Base-by-base conservation (phyloP, 2,113 vertebrate genomes). In the Hypocryptadius cinnamomeus region DNA sequence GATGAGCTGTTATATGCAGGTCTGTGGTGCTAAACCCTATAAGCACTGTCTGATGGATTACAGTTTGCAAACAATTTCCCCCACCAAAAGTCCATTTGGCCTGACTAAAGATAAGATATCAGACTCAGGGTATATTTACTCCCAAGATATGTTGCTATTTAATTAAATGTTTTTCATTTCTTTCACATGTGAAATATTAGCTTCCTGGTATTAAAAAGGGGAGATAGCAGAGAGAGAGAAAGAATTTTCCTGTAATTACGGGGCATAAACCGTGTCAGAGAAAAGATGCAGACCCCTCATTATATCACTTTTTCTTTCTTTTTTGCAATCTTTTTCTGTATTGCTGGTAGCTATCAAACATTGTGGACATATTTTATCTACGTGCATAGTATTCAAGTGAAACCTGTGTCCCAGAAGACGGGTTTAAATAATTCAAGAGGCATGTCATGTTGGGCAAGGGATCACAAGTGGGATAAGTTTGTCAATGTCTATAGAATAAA, bases 161-260 rank as follows among this genome's bases (percentile, higher is more conserved):
- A 96, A 95, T 96, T 60, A 94, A 89, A 87, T 85, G 45, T 84
- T 91, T 94, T 86, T 80, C 35, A 89, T 92, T 96, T 94, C 61
- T 94, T 92, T 94, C 89, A 60, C 42, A 92, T 63, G 33, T 93
- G 93, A 97, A 94, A 92, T 93, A 93, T 90, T 83, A 94, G 42
- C 74, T 94, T 57, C 9, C 51, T 92, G 39, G 61, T 92, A 79
- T 82, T 92, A 85, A 91, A 90, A 89, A 74, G 3, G 8, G n/a
- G 69, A 92, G 40, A 89, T 22, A 71, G 28, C 22, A 74, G 40
- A 81, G 6, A 68, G 11, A 45, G 21, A 79, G 6, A 81, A 84
- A 94, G 27, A 39, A 70, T 94, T 47, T 90, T 87, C 12, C 24
- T 71, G 40, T 90, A 87, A 95, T 94, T 93, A 90, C 68, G 93